A percentile compares a stretch with the other conserved stretches of the same genome.
Conservation (phyloP, 2,888 invertebrate species). For the Mycogona germanica region DNA sequence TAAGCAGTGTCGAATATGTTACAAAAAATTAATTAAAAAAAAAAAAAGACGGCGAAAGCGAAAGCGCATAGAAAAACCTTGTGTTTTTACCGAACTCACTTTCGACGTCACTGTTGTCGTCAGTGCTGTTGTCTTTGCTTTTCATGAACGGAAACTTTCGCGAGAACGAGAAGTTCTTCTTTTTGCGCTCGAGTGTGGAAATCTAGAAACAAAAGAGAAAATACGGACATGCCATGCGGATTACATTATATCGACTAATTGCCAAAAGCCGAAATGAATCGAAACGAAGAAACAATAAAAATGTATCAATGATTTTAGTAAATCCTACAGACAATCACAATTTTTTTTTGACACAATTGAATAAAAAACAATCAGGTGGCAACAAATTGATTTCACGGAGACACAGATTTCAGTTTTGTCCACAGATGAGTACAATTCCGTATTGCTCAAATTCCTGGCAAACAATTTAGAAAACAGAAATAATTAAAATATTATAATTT, state of each 20-base stretch:
- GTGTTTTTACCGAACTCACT: conserved; percentile 57
- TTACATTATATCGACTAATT: background rate
- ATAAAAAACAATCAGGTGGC: too few species aligned
- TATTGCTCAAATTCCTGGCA: too few species aligned
- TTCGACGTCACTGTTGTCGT: conserved; percentile 95
- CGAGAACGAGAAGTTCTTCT: conserved; percentile 97
- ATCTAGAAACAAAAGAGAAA: conserved; percentile 43
- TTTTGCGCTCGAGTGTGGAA: conserved; percentile 89
- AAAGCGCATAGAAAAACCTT: too few species aligned
- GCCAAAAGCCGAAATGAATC: too few species aligned
- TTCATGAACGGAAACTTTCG: conserved; percentile 99
- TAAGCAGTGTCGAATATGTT: too few species aligned
- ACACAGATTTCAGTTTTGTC: too few species aligned
- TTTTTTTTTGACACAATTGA: too few species aligned
- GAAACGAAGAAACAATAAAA: background rate
- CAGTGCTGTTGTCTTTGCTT: conserved; percentile 95
- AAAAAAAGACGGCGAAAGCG: conserved; percentile 7
- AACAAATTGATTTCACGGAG: too few species aligned
- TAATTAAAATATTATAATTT: too few species aligned
- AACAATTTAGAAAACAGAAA: too few species aligned
- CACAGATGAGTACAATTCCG: too few species aligned
- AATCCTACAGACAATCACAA: background rate
- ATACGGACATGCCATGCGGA: background rate
- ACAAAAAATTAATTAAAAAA: background rate
- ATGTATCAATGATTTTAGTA: background rate